Base-by-base conservation (phyloP, 1,140 invertebrate species). In the Hylaeus anthracinus region DNA sequence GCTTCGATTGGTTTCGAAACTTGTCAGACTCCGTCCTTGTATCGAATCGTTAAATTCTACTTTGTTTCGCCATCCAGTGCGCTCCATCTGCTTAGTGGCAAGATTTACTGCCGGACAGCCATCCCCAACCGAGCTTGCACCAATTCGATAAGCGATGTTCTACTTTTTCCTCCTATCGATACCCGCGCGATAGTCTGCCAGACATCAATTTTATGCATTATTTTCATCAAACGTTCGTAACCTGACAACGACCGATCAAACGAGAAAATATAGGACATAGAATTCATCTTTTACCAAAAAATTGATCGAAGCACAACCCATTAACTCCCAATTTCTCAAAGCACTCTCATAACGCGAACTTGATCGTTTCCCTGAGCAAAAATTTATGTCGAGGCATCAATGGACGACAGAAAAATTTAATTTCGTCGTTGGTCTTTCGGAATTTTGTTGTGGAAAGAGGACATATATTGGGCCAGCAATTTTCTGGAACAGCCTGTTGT, bases 91-190 rank as follows among this genome's bases (percentile, higher is more conserved):
- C 45, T 80, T 53, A 80, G 71, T n/a, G 61, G 60, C 61, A 73
- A 6, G n/a, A 63, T 82, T 79, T 81, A 76, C 41, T 71, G 45
- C 8, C 14, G 66, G 12, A 14, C 53, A 55, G 61, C 15, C 45
- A 26, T 74, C 51, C 15, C n/a, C 15, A 15, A 55, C 14, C 43
- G 14, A 63, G 53, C 66, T 37, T 12, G 41, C 39, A 39, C 53
- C 53, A 71, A 67, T 82, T 82, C 56, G 71, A 82, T 69, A 63
- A 69, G 51, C 75, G 66, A 51, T 26, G 67, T 43, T 82, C 63
- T 45, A 53, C 39, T 72, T 80, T 80, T 41, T 66, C 8, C 51
- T 6, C 43, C 9, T 60, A 58, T 77, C 74, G 14, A 69, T 69
- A 76, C 26, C 41, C 9, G 37, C 45, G 10, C 15, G 37, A 41